Evolutionary conservation across 2,113 vertebrate genomes (phyloP), one percentile per base, ranked within the genome.

Genomic region (Xyliphius kryptos): DNA sequence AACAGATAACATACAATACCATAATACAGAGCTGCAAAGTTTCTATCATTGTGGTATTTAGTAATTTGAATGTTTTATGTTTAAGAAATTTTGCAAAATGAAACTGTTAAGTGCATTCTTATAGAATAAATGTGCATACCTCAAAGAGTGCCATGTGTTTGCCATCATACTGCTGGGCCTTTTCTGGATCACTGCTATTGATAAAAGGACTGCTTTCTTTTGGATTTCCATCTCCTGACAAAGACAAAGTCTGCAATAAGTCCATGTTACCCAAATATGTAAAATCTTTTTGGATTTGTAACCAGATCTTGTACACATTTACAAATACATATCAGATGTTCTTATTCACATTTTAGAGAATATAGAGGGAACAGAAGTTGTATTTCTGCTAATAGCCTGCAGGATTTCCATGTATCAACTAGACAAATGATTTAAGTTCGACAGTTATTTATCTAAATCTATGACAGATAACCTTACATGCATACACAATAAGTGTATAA

Each of bases 201-300:
- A 98, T 97, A 86, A 97, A 97, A 49, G 95, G 95, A 59, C 94
- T 97, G 88, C 93, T 97, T 75, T 98, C 95, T 81, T 97, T 98
- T 74, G 94, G 95, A 71, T 94, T 96, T 72, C 89, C 92, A 89
- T 98, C 95, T 1, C 93, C 95, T 97, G 81, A 46, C 69, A 75
- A 72, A 26, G 70, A 59, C 69, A 19, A 56, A 9, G 17, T 26
- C 40, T 3, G 20, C 57, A 22, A 51, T 41, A 59, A n/a, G 58
- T 61, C 12, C 19, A 41, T 2, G 8, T 37, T 38, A 40, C 17
- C 2, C 16, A 43, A 46, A 60, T 3, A 44, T 13, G 9, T 10
- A 60, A 21, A 41, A 41, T 32, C 26, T 32, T 32, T 32, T 5
- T 32, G 26, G n/a, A n/a, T n/a, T n/a, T n/a, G n/a, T n/a, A n/a